Conservation (phyloP, 2,113 vertebrate genomes). For the Columbina picui region DNA sequence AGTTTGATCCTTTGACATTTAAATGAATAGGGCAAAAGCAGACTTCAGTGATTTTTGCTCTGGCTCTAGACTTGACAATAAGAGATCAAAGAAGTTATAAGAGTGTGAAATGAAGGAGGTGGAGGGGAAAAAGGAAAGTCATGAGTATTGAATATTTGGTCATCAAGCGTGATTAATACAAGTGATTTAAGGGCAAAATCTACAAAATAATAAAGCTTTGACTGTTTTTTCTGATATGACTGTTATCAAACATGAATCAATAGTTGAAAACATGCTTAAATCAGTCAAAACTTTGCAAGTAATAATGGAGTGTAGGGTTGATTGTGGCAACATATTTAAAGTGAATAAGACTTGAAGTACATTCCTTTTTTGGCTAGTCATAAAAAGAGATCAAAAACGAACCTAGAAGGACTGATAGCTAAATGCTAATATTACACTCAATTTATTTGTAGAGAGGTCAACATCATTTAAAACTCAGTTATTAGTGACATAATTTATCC, state of each 20-base stretch:
- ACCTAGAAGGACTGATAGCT: neutral
- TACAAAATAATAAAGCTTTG: constrained; percentile 57
- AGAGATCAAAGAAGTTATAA: constrained; percentile 45
- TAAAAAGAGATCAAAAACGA: constrained; percentile 38
- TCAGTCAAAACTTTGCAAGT: constrained; percentile 51
- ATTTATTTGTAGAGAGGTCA: constrained; percentile 7
- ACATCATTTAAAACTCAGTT: constrained; percentile 32
- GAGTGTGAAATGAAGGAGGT: constrained; percentile 16
- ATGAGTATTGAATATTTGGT: constrained; percentile 48
- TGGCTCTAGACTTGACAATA: neutral
- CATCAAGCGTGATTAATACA: constrained; percentile 48
- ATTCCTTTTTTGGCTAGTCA: constrained; percentile 43
- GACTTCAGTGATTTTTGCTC: neutral
- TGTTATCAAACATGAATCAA: constrained; percentile 59
- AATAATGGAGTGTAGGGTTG: constrained; percentile 27
- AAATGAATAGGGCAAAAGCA: constrained; percentile 25
- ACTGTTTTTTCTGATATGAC: constrained; percentile 12
- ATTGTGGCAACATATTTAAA: constrained; percentile 28
- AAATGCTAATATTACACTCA: constrained; percentile 21
- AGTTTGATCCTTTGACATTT: constrained; percentile 23
- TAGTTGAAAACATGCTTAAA: constrained; percentile 30
- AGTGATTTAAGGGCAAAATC: constrained; percentile 40
- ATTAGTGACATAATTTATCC: constrained; percentile 22
- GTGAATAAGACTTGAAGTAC: constrained; percentile 40
- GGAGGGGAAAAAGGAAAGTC: neutral